Evolutionary conservation across 2,113 vertebrate species (phyloP).

Genomic region (Oxygymnocypris stewartii): DNA sequence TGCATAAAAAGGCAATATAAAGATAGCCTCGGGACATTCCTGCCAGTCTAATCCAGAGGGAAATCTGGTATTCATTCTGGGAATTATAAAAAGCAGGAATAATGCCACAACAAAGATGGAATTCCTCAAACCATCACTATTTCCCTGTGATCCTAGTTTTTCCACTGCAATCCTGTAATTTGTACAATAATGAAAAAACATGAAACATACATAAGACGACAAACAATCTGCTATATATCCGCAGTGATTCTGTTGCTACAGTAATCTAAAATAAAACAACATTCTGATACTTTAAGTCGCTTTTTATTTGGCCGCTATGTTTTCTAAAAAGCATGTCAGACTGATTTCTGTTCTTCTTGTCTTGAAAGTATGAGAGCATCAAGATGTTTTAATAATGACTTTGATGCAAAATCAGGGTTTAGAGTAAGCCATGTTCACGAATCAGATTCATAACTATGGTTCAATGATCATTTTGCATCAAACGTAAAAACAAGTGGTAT

Average conservation of each 20-base stretch:
- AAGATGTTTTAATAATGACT: neutral
- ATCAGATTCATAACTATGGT: neutral
- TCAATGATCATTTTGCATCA: neutral
- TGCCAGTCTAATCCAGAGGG: neutral
- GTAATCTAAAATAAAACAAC: neutral
- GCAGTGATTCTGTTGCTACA: neutral
- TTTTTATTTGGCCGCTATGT: neutral
- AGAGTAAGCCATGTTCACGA: neutral
- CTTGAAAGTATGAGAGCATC: neutral
- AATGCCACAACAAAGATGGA: neutral
- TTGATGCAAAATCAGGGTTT: neutral
- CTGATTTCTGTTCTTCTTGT: neutral
- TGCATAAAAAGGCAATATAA: conserved; percentile 39
- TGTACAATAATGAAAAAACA: conserved; percentile 2
- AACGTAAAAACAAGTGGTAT: neutral
- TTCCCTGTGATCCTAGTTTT: conserved; percentile 18
- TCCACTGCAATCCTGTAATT: conserved; percentile 7
- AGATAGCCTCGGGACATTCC: conserved; percentile 33
- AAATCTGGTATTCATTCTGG: conserved; percentile 33
- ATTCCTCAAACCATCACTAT: conserved; percentile 15
- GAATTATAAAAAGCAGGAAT: conserved; percentile 31
- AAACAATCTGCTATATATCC: neutral
- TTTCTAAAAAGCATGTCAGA: neutral
- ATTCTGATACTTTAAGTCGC: neutral
- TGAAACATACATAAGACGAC: neutral